These are phyloP conservation scores for Monoplex corrugatus DNA, from an alignment of 2,888 invertebrate species.

Conservation along the genomic window DNA sequence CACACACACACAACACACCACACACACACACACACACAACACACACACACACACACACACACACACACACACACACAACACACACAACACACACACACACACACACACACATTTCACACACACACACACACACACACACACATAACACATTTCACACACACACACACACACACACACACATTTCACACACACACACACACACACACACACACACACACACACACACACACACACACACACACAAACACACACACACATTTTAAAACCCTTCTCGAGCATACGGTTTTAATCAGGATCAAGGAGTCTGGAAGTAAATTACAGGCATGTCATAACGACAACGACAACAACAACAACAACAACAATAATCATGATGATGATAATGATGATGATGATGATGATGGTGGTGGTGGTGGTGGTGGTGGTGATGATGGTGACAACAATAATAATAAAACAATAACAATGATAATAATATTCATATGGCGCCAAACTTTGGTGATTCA, in stretches of 20 bases:
- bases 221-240: not conserved
- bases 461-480: too few relatives aligned
- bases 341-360: too few relatives aligned
- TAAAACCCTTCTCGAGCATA: too few relatives aligned
- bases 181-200: not conserved
- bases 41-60: not conserved
- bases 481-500: not conserved
- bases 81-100: too few relatives aligned
- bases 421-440: too few relatives aligned
- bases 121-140: not conserved
- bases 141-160: not conserved
- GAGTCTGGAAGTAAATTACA: not conserved
- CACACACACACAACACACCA: conserved; percentile 1
- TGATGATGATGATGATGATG: too few relatives aligned
- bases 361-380: too few relatives aligned
- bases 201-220: conserved; percentile 3
- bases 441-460: too few relatives aligned
- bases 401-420: too few relatives aligned
- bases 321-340: not conserved
- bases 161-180: conserved; percentile 5
- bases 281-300: not conserved
- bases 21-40: too few relatives aligned
- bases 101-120: too few relatives aligned
- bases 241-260: not conserved
- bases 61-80: not conserved